Evolutionary conservation across 1,140 invertebrate genomes (phyloP).

Genomic region (Aporrectodea caliginosa): DNA sequence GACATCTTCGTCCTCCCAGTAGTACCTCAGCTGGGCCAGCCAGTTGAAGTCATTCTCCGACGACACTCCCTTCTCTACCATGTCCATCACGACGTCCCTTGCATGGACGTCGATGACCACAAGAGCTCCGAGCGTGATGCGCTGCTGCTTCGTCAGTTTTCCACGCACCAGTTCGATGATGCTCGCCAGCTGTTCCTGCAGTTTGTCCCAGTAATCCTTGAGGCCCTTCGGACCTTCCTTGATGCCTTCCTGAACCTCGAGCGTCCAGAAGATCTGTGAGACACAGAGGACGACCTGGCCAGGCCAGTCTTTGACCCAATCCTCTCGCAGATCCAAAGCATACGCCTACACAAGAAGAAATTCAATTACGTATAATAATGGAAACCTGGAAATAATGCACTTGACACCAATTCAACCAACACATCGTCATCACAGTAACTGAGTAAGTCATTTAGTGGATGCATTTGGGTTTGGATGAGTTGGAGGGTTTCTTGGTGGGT

Average conservation of each 20-base stretch:
- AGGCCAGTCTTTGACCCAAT: slow-evolving; percentile 57
- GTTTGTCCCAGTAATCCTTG: slow-evolving; percentile 45
- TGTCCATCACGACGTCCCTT: slow-evolving; percentile 41
- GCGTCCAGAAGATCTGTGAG: slow-evolving; percentile 57
- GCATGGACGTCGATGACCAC: slow-evolving; percentile 57
- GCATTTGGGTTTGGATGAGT: too few relatives aligned
- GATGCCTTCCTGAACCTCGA: slow-evolving; percentile 53
- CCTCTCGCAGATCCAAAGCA: slow-evolving; percentile 44
- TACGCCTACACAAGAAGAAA: slow-evolving; percentile 47
- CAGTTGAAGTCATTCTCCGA: slow-evolving; percentile 56
- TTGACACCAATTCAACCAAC: too few relatives aligned
- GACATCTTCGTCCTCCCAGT: slow-evolving; percentile 54
- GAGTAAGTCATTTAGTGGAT: too few relatives aligned
- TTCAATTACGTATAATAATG: too few relatives aligned
- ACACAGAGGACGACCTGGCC: slow-evolving; percentile 56
- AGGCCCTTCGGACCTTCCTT: slow-evolving; percentile 44
- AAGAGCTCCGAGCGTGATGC: slow-evolving; percentile 54
- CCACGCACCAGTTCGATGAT: slow-evolving; percentile 56
- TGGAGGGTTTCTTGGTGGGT: too few relatives aligned
- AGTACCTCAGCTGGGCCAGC: slow-evolving; percentile 56
- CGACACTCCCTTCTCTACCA: slow-evolving; percentile 53
- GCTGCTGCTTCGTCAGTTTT: slow-evolving; percentile 53
- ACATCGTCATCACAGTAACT: too few relatives aligned
- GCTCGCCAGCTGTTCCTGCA: slow-evolving; percentile 49
- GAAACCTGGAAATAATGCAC: too few relatives aligned